phyloP scores from a whole-genome alignment of 2,888 invertebrate species.

The Dione vanillae region DNA sequence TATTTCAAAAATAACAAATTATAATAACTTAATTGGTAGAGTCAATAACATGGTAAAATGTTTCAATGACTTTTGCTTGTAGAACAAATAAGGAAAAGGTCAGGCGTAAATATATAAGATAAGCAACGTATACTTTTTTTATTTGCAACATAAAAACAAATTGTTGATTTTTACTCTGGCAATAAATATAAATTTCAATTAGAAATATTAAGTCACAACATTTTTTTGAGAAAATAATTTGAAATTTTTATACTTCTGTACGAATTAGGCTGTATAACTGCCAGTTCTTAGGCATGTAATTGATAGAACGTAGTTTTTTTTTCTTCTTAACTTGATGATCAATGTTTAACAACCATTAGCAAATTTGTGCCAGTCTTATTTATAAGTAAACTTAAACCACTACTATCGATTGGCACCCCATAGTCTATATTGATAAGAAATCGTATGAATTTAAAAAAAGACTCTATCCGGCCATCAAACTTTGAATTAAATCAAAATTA shows the following conservation, averaged over 20 bases:
- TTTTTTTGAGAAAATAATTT: not conserved
- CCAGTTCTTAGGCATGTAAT: not conserved
- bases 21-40: constrained; percentile 3
- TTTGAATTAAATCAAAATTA: not conserved
- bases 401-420: constrained; percentile 1
- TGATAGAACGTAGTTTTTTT: not conserved
- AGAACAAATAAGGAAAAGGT: not conserved
- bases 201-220: not conserved
- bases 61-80: constrained; percentile 5
- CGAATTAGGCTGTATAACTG: not conserved
- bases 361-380: constrained; percentile 24
- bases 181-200: not conserved
- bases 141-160: too few relatives aligned
- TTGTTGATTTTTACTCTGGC: not conserved
- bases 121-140: not conserved
- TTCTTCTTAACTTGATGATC: not conserved
- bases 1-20: not conserved
- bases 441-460: too few relatives aligned
- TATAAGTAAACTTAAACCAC: constrained; percentile 15
- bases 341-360: constrained; percentile 11
- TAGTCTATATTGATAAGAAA: constrained; percentile 3
- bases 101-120: not conserved
- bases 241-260: not conserved
- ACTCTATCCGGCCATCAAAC: too few relatives aligned
- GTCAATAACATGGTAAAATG: constrained; percentile 2